Evolutionary conservation across 1,140 invertebrate genomes (phyloP).

Genomic region (Zaprionus tsacasi): DNA sequence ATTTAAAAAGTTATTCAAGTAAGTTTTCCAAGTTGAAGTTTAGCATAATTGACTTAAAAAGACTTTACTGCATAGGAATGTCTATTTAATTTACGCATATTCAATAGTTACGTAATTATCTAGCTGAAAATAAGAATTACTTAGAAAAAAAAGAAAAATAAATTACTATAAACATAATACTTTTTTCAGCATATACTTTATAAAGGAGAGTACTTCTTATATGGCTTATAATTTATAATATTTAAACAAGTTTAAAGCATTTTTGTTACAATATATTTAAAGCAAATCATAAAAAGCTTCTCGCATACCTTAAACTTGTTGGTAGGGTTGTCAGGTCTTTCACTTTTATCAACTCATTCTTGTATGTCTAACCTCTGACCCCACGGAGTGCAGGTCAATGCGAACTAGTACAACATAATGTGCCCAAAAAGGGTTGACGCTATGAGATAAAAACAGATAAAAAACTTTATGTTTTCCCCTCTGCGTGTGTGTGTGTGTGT

Average conservation of each 20-base stretch:
- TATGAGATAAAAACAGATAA: slow-evolving; percentile 15
- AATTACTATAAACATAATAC: no score
- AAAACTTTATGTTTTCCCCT: not conserved
- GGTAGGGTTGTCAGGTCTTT: not conserved
- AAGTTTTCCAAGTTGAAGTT: no score
- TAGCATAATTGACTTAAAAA: no score
- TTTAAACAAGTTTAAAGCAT: not conserved
- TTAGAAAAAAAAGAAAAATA: no score
- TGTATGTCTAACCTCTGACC: slow-evolving; percentile 22
- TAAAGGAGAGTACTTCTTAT: no score
- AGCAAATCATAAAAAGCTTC: no score
- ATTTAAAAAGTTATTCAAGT: no score
- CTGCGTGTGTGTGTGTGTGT: not conserved
- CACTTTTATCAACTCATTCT: not conserved
- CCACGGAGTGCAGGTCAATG: slow-evolving; percentile 6
- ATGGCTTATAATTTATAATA: not conserved
- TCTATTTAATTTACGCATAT: not conserved
- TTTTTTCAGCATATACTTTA: no score
- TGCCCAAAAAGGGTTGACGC: slow-evolving; percentile 20
- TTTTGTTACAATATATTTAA: not conserved
- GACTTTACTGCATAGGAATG: not conserved
- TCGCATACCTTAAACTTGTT: not conserved
- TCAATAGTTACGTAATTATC: not conserved
- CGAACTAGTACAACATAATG: slow-evolving; percentile 2
- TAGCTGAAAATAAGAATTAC: not conserved